A percentile compares a stretch with the other conserved stretches of the same genome.
Conservation (phyloP, 2,888 invertebrate species). For the Cactoblastis cactorum region DNA sequence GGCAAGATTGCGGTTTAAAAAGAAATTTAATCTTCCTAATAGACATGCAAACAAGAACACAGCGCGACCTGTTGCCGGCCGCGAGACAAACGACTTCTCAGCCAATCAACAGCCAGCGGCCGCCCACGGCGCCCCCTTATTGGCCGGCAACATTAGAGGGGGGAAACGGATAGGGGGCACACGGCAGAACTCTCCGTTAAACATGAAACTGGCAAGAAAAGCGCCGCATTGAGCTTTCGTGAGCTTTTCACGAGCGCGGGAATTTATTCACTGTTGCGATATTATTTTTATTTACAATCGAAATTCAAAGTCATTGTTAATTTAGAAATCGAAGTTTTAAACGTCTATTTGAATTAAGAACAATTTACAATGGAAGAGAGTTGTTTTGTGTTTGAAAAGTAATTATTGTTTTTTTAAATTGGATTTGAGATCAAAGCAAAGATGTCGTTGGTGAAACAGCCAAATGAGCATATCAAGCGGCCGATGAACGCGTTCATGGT, state of each 20-base stretch:
- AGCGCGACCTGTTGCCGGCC: slow-evolving; percentile 78
- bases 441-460: slow-evolving; percentile 69
- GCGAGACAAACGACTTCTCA: slow-evolving; percentile 59
- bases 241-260: slow-evolving; percentile 70
- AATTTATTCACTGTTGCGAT: slow-evolving; percentile 28
- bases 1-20: slow-evolving; percentile 65
- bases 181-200: slow-evolving; percentile 53
- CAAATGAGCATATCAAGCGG: slow-evolving; percentile 90
- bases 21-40: slow-evolving; percentile 76
- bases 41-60: slow-evolving; percentile 76
- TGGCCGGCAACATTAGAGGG: slow-evolving; percentile 48
- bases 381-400: slow-evolving; percentile 1
- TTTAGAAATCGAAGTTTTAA: background rate
- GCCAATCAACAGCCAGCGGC: slow-evolving; percentile 67
- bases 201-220: slow-evolving; percentile 74
- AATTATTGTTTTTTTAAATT: slow-evolving; percentile 3
- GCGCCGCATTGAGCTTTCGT: slow-evolving; percentile 75
- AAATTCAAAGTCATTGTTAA: background rate
- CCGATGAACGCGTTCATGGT: slow-evolving; percentile 98
- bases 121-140: slow-evolving; percentile 66
- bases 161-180: slow-evolving; percentile 45
- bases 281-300: slow-evolving; percentile 17
- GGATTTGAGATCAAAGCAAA: slow-evolving; percentile 19
- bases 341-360: slow-evolving; percentile 6
- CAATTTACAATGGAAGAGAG: slow-evolving; percentile 10